Evolutionary conservation across 2,113 vertebrate species (phyloP).

Genomic region (Oreotrochilus melanogaster): DNA sequence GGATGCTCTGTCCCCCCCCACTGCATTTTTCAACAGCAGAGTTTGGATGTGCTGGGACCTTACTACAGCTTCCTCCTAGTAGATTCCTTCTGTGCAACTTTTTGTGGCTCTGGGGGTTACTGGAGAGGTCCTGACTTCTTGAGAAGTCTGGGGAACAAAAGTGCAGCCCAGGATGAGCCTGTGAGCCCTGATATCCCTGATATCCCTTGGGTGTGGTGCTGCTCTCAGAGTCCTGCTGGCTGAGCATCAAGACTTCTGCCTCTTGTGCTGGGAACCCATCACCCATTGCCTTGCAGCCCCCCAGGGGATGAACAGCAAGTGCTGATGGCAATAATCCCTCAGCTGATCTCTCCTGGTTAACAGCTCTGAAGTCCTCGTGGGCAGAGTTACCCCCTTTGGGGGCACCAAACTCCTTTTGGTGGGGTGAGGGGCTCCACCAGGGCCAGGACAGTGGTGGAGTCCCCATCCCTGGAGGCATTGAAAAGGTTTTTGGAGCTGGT

Average conservation of each 20-base stretch:
- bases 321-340: not conserved
- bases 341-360: not conserved
- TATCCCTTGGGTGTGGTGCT: too few relatives aligned
- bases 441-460: too few relatives aligned
- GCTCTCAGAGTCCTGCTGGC: too few relatives aligned
- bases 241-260: not conserved
- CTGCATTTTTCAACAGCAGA: not conserved
- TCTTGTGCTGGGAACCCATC: not conserved
- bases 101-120: not conserved
- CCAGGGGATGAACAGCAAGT: not conserved
- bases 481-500: too few relatives aligned
- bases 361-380: not conserved
- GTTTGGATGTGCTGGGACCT: too few relatives aligned
- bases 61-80: not conserved
- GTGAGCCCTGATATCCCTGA: too few relatives aligned
- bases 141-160: accelerated
- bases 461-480: too few relatives aligned
- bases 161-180: not conserved
- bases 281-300: not conserved
- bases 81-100: not conserved
- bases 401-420: not conserved
- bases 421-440: too few relatives aligned
- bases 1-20: not conserved
- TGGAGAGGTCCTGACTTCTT: not conserved
- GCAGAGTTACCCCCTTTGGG: not conserved